Conservation (phyloP, 2,797 vertebrate genomes). For the Simalia tracyae region DNA sequence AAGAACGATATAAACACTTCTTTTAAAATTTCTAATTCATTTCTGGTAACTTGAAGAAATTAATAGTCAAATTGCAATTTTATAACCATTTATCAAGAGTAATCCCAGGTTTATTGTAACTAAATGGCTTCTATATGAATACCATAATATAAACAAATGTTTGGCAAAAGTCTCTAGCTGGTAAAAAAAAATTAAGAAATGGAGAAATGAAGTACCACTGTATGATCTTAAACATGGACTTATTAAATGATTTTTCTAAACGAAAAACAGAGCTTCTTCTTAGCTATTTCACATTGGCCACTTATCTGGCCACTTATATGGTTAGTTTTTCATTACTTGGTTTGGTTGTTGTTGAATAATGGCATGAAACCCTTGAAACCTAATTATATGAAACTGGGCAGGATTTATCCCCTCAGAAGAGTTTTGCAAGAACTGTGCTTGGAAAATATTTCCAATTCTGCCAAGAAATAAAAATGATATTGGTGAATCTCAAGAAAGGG, state of each 20-base stretch:
- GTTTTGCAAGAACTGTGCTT: neutral
- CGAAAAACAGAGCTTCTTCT: neutral
- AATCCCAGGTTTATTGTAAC: neutral
- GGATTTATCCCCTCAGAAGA: neutral
- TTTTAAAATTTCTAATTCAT: no score
- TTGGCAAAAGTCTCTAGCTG: neutral
- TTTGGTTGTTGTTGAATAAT: neutral
- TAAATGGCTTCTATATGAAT: neutral
- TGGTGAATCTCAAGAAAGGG: neutral
- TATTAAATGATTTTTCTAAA: neutral
- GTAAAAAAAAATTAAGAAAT: neutral
- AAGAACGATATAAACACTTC: no score
- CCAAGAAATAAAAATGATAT: neutral
- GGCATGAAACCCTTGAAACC: constrained; percentile 5
- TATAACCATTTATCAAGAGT: neutral
- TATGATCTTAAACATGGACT: neutral
- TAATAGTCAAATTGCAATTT: no score
- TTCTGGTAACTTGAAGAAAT: no score
- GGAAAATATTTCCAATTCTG: neutral
- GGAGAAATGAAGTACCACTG: neutral
- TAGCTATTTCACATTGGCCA: neutral
- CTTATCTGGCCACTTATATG: neutral
- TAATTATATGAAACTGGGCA: constrained; percentile 39
- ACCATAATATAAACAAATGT: neutral
- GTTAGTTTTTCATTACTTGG: neutral